Evolutionary conservation across 2,113 vertebrate genomes (phyloP).

Genomic region (Cochlearius cochlearius): DNA sequence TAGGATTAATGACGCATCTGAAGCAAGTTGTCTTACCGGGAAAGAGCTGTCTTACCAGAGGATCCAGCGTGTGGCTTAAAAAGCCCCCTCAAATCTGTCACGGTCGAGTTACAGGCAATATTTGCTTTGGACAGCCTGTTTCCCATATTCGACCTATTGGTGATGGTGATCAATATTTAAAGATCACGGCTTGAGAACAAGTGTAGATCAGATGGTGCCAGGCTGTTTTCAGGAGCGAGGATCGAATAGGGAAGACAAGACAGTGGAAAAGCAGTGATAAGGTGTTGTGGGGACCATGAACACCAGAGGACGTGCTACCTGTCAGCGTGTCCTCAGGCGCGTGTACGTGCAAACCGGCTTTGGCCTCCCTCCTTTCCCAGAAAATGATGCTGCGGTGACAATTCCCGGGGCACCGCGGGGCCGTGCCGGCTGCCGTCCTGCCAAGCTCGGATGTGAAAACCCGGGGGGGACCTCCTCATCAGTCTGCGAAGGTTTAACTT

Average conservation of each 20-base stretch:
- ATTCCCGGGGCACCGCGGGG: not conserved
- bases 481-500: not conserved
- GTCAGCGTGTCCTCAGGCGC: not conserved
- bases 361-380: not conserved
- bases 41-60: not conserved
- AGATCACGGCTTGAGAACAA: not conserved
- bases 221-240: not conserved
- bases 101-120: not conserved
- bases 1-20: not conserved
- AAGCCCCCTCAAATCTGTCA: not conserved
- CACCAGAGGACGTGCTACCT: not conserved
- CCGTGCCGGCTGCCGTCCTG: not conserved
- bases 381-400: not conserved
- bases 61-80: not conserved
- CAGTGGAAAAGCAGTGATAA: not conserved
- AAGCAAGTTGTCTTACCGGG: not conserved
- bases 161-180: not conserved
- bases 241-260: not conserved
- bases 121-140: not conserved
- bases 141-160: not conserved
- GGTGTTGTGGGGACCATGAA: not conserved
- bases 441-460: not conserved
- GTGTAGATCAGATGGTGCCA: not conserved
- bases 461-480: not conserved
- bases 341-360: fast-evolving